Conservation (phyloP, 2,113 vertebrate genomes). For the Gambusia affinis region DNA sequence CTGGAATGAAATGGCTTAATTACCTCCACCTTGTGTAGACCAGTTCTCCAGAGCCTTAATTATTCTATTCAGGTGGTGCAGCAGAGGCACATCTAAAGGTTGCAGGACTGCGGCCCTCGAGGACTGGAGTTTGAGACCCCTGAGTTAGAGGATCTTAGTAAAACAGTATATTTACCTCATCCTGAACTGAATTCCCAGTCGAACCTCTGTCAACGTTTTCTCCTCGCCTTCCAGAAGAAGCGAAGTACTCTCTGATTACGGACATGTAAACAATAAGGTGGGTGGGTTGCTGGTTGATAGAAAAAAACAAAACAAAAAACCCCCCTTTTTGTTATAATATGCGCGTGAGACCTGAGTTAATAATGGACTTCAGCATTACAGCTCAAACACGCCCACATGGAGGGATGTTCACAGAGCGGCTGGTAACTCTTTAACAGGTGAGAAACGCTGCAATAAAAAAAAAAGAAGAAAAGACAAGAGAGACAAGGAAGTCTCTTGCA, state of each 20-base stretch:
- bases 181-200: not conserved
- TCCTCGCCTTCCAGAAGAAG: not conserved
- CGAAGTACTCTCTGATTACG: not conserved
- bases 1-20: too few species aligned
- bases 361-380: not conserved
- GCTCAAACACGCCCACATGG: constrained; percentile 18
- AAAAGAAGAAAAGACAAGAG: too few species aligned
- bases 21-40: too few species aligned
- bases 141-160: not conserved
- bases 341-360: not conserved
- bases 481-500: too few species aligned
- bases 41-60: too few species aligned
- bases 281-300: constrained; percentile 2
- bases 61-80: too few species aligned
- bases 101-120: too few species aligned
- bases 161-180: not conserved
- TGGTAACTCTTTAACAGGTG: not conserved
- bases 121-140: too few species aligned
- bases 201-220: not conserved
- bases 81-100: too few species aligned
- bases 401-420: not conserved
- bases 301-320: not conserved
- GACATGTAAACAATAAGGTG: not conserved
- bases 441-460: not conserved
- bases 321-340: not conserved